Evolutionary conservation across 1,140 invertebrate genomes (phyloP).

Genomic region (Leptestheria dahalacensis): DNA sequence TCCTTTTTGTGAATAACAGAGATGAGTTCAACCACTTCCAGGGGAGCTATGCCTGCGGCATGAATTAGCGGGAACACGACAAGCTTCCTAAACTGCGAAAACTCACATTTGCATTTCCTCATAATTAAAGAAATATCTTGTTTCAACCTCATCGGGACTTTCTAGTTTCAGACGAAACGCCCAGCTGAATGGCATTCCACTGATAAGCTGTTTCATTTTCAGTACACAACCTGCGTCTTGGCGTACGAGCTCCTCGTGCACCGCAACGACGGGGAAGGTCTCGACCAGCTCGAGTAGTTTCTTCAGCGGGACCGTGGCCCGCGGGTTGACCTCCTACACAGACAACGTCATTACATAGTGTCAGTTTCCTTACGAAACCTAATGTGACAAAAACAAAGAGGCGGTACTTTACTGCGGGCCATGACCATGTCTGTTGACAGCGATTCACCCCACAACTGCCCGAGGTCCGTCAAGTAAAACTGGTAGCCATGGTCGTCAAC

Average conservation of each 20-base stretch:
- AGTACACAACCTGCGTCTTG: not conserved
- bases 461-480: not conserved
- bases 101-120: not conserved
- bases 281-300: not conserved
- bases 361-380: not conserved
- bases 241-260: not conserved
- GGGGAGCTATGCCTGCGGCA: not conserved
- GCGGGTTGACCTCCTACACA: not conserved
- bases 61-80: not conserved
- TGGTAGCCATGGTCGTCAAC: not conserved
- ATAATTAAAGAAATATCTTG: not conserved
- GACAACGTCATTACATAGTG: not conserved
- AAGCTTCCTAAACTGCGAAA: not conserved
- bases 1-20: constrained; percentile 3
- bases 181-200: not conserved
- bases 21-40: not conserved
- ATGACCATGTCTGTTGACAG: not conserved
- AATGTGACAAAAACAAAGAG: not conserved
- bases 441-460: not conserved
- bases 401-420: not conserved
- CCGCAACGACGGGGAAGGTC: not conserved
- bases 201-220: not conserved
- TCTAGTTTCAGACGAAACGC: not conserved
- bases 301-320: not conserved
- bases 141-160: no score